These are phyloP conservation scores for Danio choprae DNA, from an alignment of 2,797 vertebrate species.

Conservation along the genomic window DNA sequence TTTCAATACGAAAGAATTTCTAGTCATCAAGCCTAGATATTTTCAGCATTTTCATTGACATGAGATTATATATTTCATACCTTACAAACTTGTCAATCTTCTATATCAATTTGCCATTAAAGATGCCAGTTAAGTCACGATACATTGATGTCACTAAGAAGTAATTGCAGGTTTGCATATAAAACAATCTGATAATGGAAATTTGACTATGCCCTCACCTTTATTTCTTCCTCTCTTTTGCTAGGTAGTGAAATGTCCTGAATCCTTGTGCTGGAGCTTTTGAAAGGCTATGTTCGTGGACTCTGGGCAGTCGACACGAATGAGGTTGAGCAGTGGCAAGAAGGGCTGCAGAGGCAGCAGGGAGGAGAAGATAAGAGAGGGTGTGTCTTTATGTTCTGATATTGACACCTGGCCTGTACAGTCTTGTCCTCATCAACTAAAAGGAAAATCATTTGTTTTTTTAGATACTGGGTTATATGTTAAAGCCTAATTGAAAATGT, in stretches of 20 bases:
- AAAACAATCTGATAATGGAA: constrained; percentile 18
- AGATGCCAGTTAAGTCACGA: neutral
- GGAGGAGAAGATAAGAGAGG: constrained; percentile 61
- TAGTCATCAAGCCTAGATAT: neutral
- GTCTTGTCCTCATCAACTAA: neutral
- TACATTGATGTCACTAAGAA: constrained; percentile 5
- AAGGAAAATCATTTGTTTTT: neutral
- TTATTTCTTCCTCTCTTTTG: constrained; percentile 13
- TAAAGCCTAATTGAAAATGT: neutral
- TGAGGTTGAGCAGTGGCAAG: constrained; percentile 60
- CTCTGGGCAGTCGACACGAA: constrained; percentile 84
- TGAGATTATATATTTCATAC: neutral
- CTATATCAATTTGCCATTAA: neutral
- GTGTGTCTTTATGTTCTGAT: constrained; percentile 66
- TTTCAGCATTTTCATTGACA: neutral
- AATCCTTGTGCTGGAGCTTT: constrained; percentile 18
- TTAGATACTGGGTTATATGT: neutral
- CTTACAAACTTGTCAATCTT: constrained; percentile 3
- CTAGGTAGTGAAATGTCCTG: constrained; percentile 8
- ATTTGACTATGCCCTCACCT: constrained; percentile 29
- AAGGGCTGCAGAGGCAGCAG: constrained; percentile 60
- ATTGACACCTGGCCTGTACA: constrained; percentile 52
- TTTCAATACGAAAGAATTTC: neutral
- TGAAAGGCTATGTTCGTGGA: constrained; percentile 69
- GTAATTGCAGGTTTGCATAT: constrained; percentile 17